Conservation (phyloP, 2,888 invertebrate genomes). For the Drosophila monieri region DNA sequence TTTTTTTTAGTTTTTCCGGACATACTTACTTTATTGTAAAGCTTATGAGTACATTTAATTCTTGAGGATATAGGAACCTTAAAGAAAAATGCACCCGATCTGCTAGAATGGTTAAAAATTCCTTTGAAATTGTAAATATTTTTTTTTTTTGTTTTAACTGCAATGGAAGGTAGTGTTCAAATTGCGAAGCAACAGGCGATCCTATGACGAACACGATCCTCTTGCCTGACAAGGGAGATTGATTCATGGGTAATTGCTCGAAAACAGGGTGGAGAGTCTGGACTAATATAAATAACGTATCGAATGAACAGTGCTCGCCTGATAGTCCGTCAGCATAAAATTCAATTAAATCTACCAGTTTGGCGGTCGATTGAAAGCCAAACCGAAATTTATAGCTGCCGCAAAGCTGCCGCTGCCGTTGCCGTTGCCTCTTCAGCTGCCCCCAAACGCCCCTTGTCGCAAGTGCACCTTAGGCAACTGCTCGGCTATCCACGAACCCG, state of each 20-base stretch:
- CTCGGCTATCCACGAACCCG: constrained; percentile 43
- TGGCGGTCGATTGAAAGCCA: constrained; percentile 71
- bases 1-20: no score
- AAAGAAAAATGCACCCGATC: no score
- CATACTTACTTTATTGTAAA: no score
- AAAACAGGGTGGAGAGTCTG: constrained; percentile 38
- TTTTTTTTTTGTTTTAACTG: not conserved
- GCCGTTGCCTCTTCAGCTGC: not conserved
- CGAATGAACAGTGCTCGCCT: constrained; percentile 36
- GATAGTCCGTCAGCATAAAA: constrained; percentile 54
- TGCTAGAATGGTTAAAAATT: no score
- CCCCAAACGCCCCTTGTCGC: not conserved
- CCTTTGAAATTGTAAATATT: not conserved
- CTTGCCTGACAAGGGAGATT: constrained; percentile 50
- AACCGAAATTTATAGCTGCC: constrained; percentile 63
- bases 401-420: constrained; percentile 32
- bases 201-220: constrained; percentile 35
- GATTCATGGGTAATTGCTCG: constrained; percentile 5
- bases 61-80: no score
- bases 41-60: no score
- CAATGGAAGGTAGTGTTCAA: constrained; percentile 56
- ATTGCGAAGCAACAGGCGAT: constrained; percentile 40
- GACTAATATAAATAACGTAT: constrained; percentile 53
- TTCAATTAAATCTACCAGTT: constrained; percentile 52
- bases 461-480: constrained; percentile 20